Conservation (phyloP, 2,113 vertebrate genomes). For the Menura novaehollandiae region DNA sequence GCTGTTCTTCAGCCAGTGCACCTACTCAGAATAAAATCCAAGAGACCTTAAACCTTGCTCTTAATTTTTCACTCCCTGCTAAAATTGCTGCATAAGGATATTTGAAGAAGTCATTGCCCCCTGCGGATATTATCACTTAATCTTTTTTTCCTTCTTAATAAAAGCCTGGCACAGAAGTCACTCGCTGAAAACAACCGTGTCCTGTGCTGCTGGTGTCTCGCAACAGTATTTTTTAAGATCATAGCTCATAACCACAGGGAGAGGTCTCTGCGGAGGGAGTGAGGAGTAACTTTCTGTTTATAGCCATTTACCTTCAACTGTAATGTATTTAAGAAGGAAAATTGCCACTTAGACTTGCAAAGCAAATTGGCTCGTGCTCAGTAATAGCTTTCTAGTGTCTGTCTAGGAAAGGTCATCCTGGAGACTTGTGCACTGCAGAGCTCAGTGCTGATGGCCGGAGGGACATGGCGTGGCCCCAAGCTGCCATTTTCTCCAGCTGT, state of each 20-base stretch:
- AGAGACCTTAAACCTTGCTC: slow-evolving; percentile 2
- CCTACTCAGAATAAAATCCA: background rate
- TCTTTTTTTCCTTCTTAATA: background rate
- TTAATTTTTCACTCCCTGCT: slow-evolving; percentile 23
- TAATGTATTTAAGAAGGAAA: slow-evolving; percentile 73
- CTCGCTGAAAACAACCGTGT: background rate
- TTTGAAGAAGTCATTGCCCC: slow-evolving; percentile 22
- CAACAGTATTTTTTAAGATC: slow-evolving; percentile 6
- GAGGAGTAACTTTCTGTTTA: slow-evolving; percentile 60
- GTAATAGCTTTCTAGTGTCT: slow-evolving; percentile 61
- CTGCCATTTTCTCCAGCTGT: slow-evolving; percentile 6
- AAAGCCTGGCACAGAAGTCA: slow-evolving; percentile 6
- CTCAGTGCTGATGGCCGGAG: background rate
- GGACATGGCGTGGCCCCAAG: background rate
- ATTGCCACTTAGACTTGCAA: slow-evolving; percentile 70
- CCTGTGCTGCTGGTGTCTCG: background rate
- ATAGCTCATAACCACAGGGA: slow-evolving; percentile 18
- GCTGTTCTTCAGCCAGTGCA: background rate
- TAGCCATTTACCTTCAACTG: slow-evolving; percentile 56
- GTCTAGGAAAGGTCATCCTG: slow-evolving; percentile 70
- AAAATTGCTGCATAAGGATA: slow-evolving; percentile 13
- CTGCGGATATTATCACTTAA: slow-evolving; percentile 2
- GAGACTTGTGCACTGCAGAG: slow-evolving; percentile 24
- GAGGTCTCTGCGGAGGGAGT: background rate
- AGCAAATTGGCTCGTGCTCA: slow-evolving; percentile 69